A percentile compares a stretch with the other conserved stretches of the same genome.
Conservation (phyloP, 1,140 invertebrate genomes). For the Drosophila bifasciata region DNA sequence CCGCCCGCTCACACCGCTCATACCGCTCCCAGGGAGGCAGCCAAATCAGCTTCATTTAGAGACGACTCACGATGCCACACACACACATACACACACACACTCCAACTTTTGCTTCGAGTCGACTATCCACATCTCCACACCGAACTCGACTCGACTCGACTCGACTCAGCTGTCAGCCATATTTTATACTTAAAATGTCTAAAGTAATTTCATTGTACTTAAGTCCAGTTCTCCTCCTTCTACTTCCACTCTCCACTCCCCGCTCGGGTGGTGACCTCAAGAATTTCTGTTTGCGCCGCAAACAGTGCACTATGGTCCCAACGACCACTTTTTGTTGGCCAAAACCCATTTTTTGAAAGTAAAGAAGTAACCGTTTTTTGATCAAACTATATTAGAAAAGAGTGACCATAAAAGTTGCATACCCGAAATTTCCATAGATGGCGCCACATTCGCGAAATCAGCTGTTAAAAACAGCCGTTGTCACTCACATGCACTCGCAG, state of each 20-base stretch:
- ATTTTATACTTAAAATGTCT: constrained; percentile 79
- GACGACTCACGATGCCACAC: constrained; percentile 29
- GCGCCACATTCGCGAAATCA: no score
- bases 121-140: no score
- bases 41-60: constrained; percentile 44
- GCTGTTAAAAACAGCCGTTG: no score
- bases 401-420: no score
- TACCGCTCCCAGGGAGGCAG: neutral
- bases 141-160: constrained; percentile 6
- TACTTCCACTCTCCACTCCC: neutral
- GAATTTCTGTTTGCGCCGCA: constrained; percentile 38
- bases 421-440: no score
- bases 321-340: no score
- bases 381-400: no score
- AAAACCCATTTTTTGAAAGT: no score
- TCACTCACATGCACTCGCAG: no score
- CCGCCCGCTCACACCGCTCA: neutral
- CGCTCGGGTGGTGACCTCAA: constrained; percentile 22
- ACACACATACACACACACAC: no score
- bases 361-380: no score
- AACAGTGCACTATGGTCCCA: no score
- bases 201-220: constrained; percentile 77
- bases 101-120: constrained; percentile 32
- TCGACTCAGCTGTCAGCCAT: constrained; percentile 68
- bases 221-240: constrained; percentile 30